Percentiles rank a stretch among this genome's conserved stretches.
Evolutionary conservation across 2,888 invertebrate genomes (phyloP).

Genomic region (Chaitophorus viminalis): DNA sequence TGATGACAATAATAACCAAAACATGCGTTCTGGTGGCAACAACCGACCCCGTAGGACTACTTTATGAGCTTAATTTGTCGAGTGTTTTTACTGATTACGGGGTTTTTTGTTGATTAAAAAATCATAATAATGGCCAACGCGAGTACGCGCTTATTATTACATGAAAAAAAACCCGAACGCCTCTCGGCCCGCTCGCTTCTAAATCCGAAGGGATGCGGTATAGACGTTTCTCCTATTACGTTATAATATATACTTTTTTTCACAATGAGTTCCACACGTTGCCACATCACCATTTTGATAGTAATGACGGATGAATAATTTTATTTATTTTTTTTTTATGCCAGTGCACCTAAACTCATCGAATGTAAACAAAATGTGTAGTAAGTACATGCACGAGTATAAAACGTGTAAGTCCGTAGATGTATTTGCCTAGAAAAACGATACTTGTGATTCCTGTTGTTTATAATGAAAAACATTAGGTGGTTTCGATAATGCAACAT

Average conservation of each 20-base stretch:
- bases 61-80: constrained; percentile 45
- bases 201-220: neutral
- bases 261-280: neutral
- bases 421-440: no score
- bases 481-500: no score
- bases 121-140: constrained; percentile 27
- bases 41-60: neutral
- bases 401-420: no score
- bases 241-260: neutral
- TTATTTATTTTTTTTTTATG: neutral
- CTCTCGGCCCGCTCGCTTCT: neutral
- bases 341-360: neutral
- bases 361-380: neutral
- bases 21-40: neutral
- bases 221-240: neutral
- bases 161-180: neutral
- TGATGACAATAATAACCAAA: neutral
- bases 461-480: no score
- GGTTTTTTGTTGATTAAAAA: constrained; percentile 38
- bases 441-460: no score
- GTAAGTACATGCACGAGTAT: neutral
- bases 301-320: neutral
- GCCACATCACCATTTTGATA: neutral
- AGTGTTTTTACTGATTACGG: constrained; percentile 18
- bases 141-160: neutral